Evolutionary conservation across 35 echinoderm and acorn worm genomes (phyloP), one percentile per base, ranked within the genome.

Genomic region (Ptychodera flava): DNA sequence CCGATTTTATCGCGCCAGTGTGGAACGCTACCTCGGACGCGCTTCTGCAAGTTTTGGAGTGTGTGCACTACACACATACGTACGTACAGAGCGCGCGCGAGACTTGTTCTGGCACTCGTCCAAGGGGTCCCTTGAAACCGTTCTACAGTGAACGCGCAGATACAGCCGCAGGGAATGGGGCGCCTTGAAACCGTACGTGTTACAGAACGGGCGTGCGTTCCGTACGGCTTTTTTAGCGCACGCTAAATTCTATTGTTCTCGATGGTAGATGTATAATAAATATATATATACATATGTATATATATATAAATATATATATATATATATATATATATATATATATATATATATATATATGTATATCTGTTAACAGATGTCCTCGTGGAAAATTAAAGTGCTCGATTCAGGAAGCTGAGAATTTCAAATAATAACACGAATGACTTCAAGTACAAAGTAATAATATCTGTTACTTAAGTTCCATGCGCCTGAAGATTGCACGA

Each of bases 261-360:
- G n/a, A n/a, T 64, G 45, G 45, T 12, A 64, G 22, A 12, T 64
- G 45, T 64, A 22, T 12, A 64, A 64, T 64, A 64, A 12, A 64
- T 64, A 64, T 64, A 64, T 64, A 64, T 64, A 64, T 64, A 64
- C 22, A 64, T 64, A 64, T 64, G 22, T 64, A 64, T 64, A 64
- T 64, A 64, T 64, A 64, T 64, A 64, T 64, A 64, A 12, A 64
- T 64, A 64, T 64, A 64, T 64, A 64, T 64, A 64, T 64, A 64
- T 64, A 64, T 64, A 64, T 64, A 64, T 64, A 64, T 64, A 64
- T 64, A 64, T 64, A 64, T 64, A 64, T 64, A 64, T 64, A 64
- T 64, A 64, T 64, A 64, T 64, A 64, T 64, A 64, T 64, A 64
- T 64, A 64, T 64, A 64, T 64, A 64, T 64, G 22, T 64, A 64